These are phyloP conservation scores for Malacosoma neustria DNA, from an alignment of 2,888 invertebrate species.

Conservation along the genomic window DNA sequence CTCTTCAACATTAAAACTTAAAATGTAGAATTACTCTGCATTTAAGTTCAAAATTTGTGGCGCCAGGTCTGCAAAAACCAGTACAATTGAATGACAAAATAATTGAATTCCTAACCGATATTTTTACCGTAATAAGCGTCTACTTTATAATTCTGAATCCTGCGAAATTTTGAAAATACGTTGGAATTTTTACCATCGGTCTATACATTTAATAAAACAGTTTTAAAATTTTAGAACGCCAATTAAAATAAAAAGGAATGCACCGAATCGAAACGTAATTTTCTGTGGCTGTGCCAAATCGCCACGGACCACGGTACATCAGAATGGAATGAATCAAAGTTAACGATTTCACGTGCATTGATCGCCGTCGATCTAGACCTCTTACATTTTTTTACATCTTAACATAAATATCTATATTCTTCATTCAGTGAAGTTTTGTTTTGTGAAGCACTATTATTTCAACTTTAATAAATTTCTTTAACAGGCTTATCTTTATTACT, in stretches of 20 bases:
- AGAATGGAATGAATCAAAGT: conserved; percentile 8
- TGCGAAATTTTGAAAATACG: neutral
- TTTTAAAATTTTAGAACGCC: conserved; percentile 6
- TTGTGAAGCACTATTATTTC: neutral
- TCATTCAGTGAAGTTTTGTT: neutral
- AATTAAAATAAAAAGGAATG: conserved; percentile 9
- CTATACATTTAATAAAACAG: neutral
- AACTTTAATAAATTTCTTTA: neutral
- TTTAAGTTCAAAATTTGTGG: no score
- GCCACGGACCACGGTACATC: conserved; percentile 8
- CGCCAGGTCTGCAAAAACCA: no score
- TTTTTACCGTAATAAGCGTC: no score
- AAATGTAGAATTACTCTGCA: no score
- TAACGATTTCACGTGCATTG: conserved; percentile 9
- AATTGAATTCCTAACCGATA: no score
- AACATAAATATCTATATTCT: neutral
- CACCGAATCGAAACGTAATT: conserved; percentile 8
- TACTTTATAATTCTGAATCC: neutral
- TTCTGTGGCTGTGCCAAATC: conserved; percentile 8
- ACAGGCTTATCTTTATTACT: neutral
- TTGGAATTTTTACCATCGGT: neutral
- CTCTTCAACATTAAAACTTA: no score
- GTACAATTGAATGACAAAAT: no score
- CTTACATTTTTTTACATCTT: conserved; percentile 1
- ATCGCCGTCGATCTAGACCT: conserved; percentile 3